A percentile compares a stretch with the other conserved stretches of the same genome.
phyloP scores from a whole-genome alignment of 2,113 vertebrate species.

The Scophthalmus maximus region DNA sequence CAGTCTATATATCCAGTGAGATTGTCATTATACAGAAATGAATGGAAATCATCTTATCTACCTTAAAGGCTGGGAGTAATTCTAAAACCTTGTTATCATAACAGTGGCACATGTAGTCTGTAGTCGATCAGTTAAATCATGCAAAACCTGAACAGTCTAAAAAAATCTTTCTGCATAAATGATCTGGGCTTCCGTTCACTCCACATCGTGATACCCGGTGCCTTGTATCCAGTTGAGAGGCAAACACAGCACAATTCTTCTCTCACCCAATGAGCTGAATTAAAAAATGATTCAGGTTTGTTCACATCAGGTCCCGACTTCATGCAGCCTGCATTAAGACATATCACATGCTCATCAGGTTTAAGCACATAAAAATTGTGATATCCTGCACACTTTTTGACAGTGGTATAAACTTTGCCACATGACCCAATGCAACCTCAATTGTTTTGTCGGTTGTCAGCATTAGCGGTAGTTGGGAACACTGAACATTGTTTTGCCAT shows the following conservation, averaged over 20 bases:
- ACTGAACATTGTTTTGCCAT: background rate
- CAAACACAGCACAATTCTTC: background rate
- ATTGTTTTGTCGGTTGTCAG: background rate
- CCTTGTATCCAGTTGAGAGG: conserved; percentile 41
- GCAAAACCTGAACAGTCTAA: background rate
- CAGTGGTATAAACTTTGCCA: conserved; percentile 3
- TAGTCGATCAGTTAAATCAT: background rate
- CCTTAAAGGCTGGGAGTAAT: background rate
- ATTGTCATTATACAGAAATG: background rate
- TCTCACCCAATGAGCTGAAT: background rate
- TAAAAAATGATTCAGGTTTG: no score
- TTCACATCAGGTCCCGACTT: no score
- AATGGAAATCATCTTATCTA: background rate
- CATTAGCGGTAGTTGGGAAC: conserved; percentile 1
- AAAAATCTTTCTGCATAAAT: background rate
- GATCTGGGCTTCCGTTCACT: conserved; percentile 2
- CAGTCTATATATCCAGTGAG: background rate
- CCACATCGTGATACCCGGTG: conserved; percentile 37
- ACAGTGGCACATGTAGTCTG: background rate
- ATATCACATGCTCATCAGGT: conserved; percentile 4
- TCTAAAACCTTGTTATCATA: background rate
- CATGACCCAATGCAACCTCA: background rate
- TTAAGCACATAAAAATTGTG: background rate
- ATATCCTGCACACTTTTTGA: background rate
- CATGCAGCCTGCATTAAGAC: background rate